Base-by-base conservation (phyloP, 2,797 vertebrate genomes). In the Sebastes hubbsi region DNA sequence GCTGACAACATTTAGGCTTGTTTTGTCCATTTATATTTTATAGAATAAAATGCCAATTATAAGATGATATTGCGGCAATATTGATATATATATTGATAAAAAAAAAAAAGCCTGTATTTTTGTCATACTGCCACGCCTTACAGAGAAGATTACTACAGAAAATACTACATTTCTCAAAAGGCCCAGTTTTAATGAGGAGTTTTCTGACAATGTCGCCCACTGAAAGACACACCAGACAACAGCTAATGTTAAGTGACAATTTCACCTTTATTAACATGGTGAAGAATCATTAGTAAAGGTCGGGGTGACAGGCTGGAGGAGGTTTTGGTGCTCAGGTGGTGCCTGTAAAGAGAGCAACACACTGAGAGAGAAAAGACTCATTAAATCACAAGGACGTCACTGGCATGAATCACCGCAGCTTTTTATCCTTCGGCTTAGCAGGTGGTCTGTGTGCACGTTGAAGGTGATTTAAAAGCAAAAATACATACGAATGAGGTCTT, bases 241-340 rank as follows among this genome's bases (percentile, higher is more conserved):
- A 9, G 60, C 72, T 89, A 87, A 93, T 92, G 86, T 87, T 88
- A 87, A 90, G 81, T 92, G 92, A 94, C 93, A 92, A 89, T 86
- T 92, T 94, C 88, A 90, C 91, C 92, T 92, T 92, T 88, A 86
- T 85, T 78, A 89, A 82, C 75, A 78, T 64, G 80, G 77, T 78
- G 88, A 84, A 69, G 81, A 87, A 83, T 88, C 86, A 75, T 87
- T 84, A 90, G 87, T 74, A 91, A 93, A 94, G 92, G 94, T 93
- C 92, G 87, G 52, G 56, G 64, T 77, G 80, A 76, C 72, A 67
- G 87, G 72, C 85, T 69, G 77, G 78, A 78, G 81, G 79, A 85
- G 82, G 79, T 10, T 74, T 54, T 32, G 72, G 77, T 61, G 86
- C 84, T 90, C 88, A 92, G 90, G 86, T 89, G 88, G 85, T 60